phyloP scores from a whole-genome alignment of 2,113 vertebrate genomes.

The Pollachius pollachius region DNA sequence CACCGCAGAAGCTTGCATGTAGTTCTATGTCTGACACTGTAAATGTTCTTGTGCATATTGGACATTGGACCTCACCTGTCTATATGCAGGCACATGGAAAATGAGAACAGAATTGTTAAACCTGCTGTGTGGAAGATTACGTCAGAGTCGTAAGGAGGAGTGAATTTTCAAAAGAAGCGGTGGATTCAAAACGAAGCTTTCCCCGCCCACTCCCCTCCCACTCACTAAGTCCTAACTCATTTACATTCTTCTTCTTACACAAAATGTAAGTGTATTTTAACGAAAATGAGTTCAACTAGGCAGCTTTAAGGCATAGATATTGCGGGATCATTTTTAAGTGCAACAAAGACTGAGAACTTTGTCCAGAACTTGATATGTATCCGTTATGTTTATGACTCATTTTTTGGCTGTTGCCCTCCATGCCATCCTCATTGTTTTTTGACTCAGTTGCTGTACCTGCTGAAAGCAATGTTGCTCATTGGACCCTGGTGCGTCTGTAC shows the following conservation, averaged over 20 bases:
- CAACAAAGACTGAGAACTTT: not conserved
- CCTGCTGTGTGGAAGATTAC: not conserved
- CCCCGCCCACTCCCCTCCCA: not conserved
- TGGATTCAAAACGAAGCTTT: constrained; percentile 4
- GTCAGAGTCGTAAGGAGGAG: not conserved
- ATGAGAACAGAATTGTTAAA: not conserved
- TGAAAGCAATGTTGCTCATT: constrained; percentile 11
- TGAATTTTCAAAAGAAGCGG: not conserved
- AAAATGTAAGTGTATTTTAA: constrained; percentile 2
- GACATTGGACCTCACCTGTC: not conserved
- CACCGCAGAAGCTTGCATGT: constrained; percentile 5
- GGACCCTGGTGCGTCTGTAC: constrained; percentile 5
- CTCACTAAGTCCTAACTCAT: not conserved
- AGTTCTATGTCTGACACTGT: not conserved
- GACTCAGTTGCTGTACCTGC: constrained; percentile 9
- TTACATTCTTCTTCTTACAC: not conserved
- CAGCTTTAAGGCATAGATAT: not conserved
- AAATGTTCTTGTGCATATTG: not conserved
- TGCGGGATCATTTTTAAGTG: not conserved
- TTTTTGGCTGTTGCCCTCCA: constrained; percentile 1
- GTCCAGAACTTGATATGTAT: too few species aligned
- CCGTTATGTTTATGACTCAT: not conserved
- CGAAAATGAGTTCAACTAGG: not conserved
- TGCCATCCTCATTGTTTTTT: constrained; percentile 17
- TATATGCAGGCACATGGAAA: constrained; percentile 13